These are phyloP conservation scores for Irena cyanogastra DNA, from an alignment of 2,113 vertebrate species.

Conservation along the genomic window DNA sequence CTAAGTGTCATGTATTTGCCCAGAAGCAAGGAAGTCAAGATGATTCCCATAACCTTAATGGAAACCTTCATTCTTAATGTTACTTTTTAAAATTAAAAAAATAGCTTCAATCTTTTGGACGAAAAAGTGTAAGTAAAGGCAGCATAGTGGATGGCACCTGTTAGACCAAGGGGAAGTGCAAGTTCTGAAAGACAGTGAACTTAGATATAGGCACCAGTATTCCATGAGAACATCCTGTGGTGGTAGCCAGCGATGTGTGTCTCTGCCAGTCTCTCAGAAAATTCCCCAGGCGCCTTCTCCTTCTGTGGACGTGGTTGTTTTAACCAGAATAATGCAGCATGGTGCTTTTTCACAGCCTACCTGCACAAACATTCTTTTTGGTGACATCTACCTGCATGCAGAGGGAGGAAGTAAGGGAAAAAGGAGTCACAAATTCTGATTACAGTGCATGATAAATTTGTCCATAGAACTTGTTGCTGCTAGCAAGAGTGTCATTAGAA, in stretches of 20 bases:
- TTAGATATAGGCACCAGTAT: neutral
- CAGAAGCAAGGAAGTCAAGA: neutral
- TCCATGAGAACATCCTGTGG: neutral
- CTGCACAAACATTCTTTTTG: neutral
- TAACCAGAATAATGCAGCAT: neutral
- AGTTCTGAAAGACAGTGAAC: neutral
- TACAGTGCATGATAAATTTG: neutral
- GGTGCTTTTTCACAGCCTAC: neutral
- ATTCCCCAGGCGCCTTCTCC: neutral
- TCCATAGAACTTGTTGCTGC: neutral
- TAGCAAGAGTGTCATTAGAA: neutral
- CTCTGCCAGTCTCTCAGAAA: neutral
- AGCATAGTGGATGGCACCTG: neutral
- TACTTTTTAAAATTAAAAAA: neutral
- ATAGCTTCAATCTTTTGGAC: neutral
- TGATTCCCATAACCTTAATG: neutral
- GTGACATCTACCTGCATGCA: rapidly evolving
- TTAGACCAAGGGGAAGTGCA: neutral
- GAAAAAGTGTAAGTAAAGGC: neutral
- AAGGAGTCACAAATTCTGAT: neutral
- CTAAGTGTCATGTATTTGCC: neutral
- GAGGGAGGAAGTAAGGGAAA: neutral
- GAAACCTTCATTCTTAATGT: neutral
- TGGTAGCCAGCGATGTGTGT: neutral
- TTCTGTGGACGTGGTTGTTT: rapidly evolving